Evolutionary conservation across 2,797 vertebrate species (phyloP), one percentile per base, ranked within the genome.

Genomic region (Microctenopoma lineatum): DNA sequence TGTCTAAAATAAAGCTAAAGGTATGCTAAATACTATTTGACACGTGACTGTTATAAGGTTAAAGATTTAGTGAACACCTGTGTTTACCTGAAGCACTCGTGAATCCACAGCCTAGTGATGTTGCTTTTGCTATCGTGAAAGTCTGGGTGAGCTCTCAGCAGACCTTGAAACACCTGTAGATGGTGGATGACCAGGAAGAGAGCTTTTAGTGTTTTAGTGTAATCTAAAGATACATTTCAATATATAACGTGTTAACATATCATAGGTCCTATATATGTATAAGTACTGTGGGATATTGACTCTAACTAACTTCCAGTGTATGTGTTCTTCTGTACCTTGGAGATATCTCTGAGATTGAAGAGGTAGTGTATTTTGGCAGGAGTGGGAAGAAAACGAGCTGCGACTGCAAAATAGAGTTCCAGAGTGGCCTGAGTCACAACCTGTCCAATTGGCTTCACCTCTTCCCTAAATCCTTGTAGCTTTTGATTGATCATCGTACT

Each of bases 341-440:
- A 97, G 81, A 97, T 96, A 77, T 98, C 96, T 32, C 96, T 92
- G 70, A 98, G 95, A 88, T 97, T 97, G 88, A 97, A 98, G 63
- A 96, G 94, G 87, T 98, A 98, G 82, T 97, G 96, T 75, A 94
- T 96, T 89, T 96, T 96, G 73, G 95, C 93, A 0, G 96, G 96
- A 0, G 96, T 96, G 55, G 96, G 96, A 75, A 96, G 92, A 80
- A 98, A 97, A 54, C 82, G 90, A 46, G 93, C 88, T 0, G 90
- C 87, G 52, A 96, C 89, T 0, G 89, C 90, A 7, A 93, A 83
- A 85, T 96, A 97, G 18, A 98, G 82, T 2, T 97, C 95, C 48
- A 96, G 63, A 0, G 96, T 97, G 50, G 95, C 96, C 79, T 94
- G 93, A 0, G 95, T 95, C 73, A 97, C 85, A 62, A 93, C 34